Evolutionary conservation across 2,888 invertebrate species (phyloP).

Genomic region (Hedya salicella): DNA sequence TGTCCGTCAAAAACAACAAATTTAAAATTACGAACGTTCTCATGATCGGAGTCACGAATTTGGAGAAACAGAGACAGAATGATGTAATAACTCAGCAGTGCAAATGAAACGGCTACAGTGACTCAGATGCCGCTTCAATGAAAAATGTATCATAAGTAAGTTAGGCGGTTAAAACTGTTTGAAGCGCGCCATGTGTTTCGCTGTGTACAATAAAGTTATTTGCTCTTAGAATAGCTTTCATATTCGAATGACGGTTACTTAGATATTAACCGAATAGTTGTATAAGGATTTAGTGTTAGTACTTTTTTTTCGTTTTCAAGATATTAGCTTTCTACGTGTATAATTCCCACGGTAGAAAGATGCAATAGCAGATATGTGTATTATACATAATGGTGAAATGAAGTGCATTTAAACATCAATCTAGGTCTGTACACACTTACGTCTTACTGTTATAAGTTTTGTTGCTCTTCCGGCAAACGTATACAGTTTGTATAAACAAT

Average conservation of each 20-base stretch:
- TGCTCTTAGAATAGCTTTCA: neutral
- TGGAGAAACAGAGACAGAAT: slow-evolving; percentile 53
- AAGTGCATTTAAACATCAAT: slow-evolving; percentile 34
- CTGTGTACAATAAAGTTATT: neutral
- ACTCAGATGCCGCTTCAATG: slow-evolving; percentile 24
- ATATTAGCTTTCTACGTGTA: slow-evolving; percentile 14
- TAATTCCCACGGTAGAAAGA: slow-evolving; percentile 39
- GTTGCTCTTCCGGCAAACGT: neutral
- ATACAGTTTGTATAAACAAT: no score
- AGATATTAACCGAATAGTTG: neutral
- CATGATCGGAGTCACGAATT: slow-evolving; percentile 77
- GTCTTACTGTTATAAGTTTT: slow-evolving; percentile 1
- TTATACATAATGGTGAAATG: slow-evolving; percentile 13
- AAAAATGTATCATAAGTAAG: slow-evolving; percentile 14
- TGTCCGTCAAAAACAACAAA: slow-evolving; percentile 59
- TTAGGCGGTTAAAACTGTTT: neutral
- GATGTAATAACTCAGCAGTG: slow-evolving; percentile 42
- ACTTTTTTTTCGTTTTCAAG: neutral
- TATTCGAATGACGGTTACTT: neutral
- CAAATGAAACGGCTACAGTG: slow-evolving; percentile 49
- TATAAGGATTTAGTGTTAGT: neutral
- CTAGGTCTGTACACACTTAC: slow-evolving; percentile 22
- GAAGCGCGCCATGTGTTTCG: neutral
- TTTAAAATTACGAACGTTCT: slow-evolving; percentile 61
- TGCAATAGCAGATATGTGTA: slow-evolving; percentile 35